Evolutionary conservation across 2,113 vertebrate species (phyloP).

Genomic region (Pantherophis guttatus): DNA sequence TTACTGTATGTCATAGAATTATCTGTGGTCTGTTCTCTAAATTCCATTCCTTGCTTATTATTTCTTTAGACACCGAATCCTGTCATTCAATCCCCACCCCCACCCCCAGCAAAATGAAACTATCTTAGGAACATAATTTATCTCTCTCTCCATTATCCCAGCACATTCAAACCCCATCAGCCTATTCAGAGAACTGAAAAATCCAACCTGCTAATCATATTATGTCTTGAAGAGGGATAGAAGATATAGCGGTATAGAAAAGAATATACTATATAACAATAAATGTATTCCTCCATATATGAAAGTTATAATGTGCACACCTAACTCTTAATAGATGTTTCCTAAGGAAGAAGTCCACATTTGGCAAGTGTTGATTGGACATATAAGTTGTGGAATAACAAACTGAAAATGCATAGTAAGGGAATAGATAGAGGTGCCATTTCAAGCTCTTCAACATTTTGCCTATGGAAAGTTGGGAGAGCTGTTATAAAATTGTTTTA

Average conservation of each 20-base stretch:
- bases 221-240: slow-evolving; percentile 39
- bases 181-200: slow-evolving; percentile 22
- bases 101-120: neutral
- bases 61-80: neutral
- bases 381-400: neutral
- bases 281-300: slow-evolving; percentile 28
- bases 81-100: neutral
- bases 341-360: neutral
- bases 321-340: slow-evolving; percentile 32
- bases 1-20: neutral
- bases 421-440: neutral
- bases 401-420: neutral
- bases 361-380: neutral
- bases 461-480: neutral
- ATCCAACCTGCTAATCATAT: slow-evolving; percentile 40
- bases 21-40: neutral
- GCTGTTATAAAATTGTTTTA: neutral
- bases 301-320: neutral
- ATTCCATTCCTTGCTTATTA: neutral
- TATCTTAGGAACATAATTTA: neutral
- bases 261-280: neutral
- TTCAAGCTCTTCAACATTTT: neutral
- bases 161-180: neutral
- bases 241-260: slow-evolving; percentile 28
- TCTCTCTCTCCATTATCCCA: neutral